Evolutionary conservation across 2,113 vertebrate genomes (phyloP).

Genomic region (Melanostigma gelatinosum): DNA sequence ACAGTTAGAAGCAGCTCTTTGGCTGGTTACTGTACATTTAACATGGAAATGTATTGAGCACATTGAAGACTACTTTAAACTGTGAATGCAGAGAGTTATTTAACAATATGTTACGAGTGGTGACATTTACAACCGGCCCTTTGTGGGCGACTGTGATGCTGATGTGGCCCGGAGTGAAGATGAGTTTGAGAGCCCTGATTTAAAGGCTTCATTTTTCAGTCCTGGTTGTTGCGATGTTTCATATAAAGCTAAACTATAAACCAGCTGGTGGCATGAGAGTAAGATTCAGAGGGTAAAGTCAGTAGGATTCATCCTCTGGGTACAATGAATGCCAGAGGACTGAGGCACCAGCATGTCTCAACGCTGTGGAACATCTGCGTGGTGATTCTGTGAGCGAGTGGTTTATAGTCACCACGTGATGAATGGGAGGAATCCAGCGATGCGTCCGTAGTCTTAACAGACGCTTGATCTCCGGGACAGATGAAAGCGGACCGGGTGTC

Average conservation of each 20-base stretch:
- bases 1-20: too few relatives aligned
- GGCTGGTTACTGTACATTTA: too few relatives aligned
- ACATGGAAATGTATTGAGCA: too few relatives aligned
- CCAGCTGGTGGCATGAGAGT: too few relatives aligned
- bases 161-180: too few relatives aligned
- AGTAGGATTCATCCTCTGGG: neutral
- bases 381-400: neutral
- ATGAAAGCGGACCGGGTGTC: constrained; percentile 18
- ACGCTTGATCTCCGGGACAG: constrained; percentile 22
- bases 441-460: constrained; percentile 1
- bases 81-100: too few relatives aligned
- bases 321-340: neutral
- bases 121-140: too few relatives aligned
- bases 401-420: neutral
- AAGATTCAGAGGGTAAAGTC: neutral
- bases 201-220: neutral
- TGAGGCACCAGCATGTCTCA: too few relatives aligned
- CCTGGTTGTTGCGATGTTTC: neutral
- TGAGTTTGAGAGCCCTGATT: too few relatives aligned
- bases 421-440: constrained; percentile 5
- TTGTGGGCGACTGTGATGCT: too few relatives aligned
- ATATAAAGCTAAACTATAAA: neutral
- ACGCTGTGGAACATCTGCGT: neutral
- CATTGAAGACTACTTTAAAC: too few relatives aligned
- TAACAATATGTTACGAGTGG: too few relatives aligned